Percentiles rank a stretch among this genome's conserved stretches.
These are phyloP conservation scores for Clostera curtula DNA, from an alignment of 2,888 invertebrate genomes.

Conservation along the genomic window DNA sequence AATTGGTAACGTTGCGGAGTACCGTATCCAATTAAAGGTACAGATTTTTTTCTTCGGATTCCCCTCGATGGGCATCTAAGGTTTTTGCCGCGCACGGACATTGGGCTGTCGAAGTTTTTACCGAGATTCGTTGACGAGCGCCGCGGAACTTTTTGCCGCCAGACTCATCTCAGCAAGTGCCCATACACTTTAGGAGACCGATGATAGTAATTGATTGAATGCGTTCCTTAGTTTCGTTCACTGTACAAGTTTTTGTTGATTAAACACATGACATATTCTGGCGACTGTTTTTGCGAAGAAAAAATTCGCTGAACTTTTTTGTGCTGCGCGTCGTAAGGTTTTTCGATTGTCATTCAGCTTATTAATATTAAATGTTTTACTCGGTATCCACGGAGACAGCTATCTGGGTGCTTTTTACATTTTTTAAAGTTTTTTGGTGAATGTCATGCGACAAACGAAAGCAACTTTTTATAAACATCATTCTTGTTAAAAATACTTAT, in stretches of 20 bases:
- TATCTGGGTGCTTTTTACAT: conserved; percentile 12
- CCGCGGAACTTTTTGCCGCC: conserved; percentile 55
- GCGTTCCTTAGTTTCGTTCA: conserved; percentile 43
- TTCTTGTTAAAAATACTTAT: too few relatives aligned
- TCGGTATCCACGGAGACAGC: too few relatives aligned
- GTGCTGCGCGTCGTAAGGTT: conserved; percentile 12
- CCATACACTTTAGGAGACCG: conserved; percentile 59
- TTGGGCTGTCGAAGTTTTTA: conserved; percentile 61
- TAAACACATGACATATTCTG: conserved; percentile 24
- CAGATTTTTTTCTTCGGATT: conserved; percentile 46
- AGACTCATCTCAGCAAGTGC: conserved; percentile 59
- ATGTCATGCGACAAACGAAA: too few relatives aligned
- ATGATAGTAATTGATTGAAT: conserved; percentile 63
- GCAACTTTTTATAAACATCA: too few relatives aligned
- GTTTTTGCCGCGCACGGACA: conserved; percentile 54
- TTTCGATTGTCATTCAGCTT: conserved; percentile 17
- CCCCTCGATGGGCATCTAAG: conserved; percentile 38
- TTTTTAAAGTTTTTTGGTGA: too few relatives aligned
- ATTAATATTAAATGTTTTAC: conserved; percentile 24
- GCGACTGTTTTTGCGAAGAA: conserved; percentile 29
- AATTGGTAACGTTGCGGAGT: conserved; percentile 36
- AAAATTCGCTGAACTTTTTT: conserved; percentile 7
- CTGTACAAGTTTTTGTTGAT: conserved; percentile 14
- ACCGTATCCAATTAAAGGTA: conserved; percentile 55
- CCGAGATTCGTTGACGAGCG: conserved; percentile 35